phyloP scores from a whole-genome alignment of 1,140 invertebrate genomes.

The fruit fly (Drosophila melanogaster) region Release_6_plus_ISO1_MT NC_004354.4:21429001-21429500 shows the following conservation, averaged over 20 bases:
- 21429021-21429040: background rate
- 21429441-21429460: conserved; percentile 11
- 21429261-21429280: conserved; percentile 27
- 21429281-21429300: conserved; percentile 24
- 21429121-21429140: background rate
- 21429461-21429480: background rate
- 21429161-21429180: conserved; percentile 19
- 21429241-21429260: conserved; percentile 28
- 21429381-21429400: conserved; percentile 44
- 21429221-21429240: conserved; percentile 40
- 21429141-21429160: conserved; percentile 5
- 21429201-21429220: conserved; percentile 46
- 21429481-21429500: conserved; percentile 15
- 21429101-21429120: conserved; percentile 1
- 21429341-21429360: conserved; percentile 23
- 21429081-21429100: background rate
- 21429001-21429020: background rate
- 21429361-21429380: conserved; percentile 24
- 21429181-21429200: conserved; percentile 43
- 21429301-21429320: conserved; percentile 15
- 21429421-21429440: background rate
- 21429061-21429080: background rate
- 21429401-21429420: conserved; percentile 2
- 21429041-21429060: background rate
- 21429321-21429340: too few species aligned